Conservation (phyloP, 23 tunicate genomes). For the Ciona savignyi region DNA sequence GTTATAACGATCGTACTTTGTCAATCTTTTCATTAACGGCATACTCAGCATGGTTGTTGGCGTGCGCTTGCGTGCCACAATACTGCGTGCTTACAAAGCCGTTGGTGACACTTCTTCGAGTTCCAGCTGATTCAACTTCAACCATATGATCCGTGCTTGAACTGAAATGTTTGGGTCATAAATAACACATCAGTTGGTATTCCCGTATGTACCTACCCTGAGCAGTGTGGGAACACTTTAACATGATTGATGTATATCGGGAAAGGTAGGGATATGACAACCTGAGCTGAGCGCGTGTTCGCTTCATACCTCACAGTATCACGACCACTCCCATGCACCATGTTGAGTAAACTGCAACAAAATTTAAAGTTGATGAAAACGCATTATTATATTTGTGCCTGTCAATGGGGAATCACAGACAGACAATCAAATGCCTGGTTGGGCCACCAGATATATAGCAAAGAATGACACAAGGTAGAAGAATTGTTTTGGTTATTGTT, state of each 20-base stretch:
- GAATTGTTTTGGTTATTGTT: too few species aligned
- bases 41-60: slow-evolving; percentile 17
- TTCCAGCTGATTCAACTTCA: slow-evolving; percentile 9
- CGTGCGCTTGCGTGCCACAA: slow-evolving; percentile 15
- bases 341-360: slow-evolving; percentile 14
- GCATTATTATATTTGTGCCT: too few species aligned
- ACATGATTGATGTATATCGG: slow-evolving; percentile 12
- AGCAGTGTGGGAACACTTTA: slow-evolving; percentile 17
- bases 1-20: slow-evolving; percentile 1
- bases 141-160: slow-evolving; percentile 11
- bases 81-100: slow-evolving; percentile 5
- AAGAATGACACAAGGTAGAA: too few species aligned
- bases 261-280: slow-evolving; percentile 6
- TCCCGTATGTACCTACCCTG: background rate
- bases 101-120: background rate
- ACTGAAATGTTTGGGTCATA: background rate
- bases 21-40: background rate
- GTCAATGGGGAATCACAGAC: too few species aligned
- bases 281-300: background rate
- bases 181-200: background rate
- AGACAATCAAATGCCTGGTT: too few species aligned
- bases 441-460: too few species aligned
- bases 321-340: slow-evolving; percentile 9
- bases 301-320: background rate
- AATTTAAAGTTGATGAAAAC: too few species aligned